Evolutionary conservation across 1,140 invertebrate genomes (phyloP), one percentile per base, ranked within the genome.

Genomic region (Magallana gigas): DNA sequence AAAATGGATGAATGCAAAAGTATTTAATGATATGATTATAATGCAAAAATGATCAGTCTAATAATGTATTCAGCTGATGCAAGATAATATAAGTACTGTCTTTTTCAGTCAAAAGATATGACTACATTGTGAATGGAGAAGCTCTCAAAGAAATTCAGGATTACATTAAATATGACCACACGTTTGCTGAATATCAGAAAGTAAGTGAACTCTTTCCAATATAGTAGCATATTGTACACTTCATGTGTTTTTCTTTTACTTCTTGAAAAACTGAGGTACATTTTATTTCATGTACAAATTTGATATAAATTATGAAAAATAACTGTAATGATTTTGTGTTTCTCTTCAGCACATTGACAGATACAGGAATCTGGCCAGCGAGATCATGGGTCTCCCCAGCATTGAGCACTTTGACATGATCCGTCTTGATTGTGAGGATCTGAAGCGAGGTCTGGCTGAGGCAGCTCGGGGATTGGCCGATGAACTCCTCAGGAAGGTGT

Each of bases 391-490:
- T 14, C 89, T 94, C 76, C 93, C 94, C 5, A 94, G 93, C 85
- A 94, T 94, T 68, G 92, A 95, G 87, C 93, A 94, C 84, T 95
- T 93, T 89, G 93, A 94, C 87, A 93, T 95, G 92, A 93, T 95
- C n/a, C 91, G 92, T 29, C 90, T 94, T 57, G 93, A 94, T 83
- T 94, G 94, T 90, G 94, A 94, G 85, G 94, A 95, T 86, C 88
- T 95, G 59, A 95, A 95, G 91, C 81, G 91, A 59, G 93, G 94
- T 8, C 87, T 95, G 64, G 92, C 93, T 16, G 91, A 94, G 82
- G 92, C 91, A 57, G 90, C 94, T 3, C 87, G 92, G 14, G 90
- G 89, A 58, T 88, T 94, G 80, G 93, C 93, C 23, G 91, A 94
- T 85, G 91, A 91, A 58, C 90, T 95, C 11, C 92, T 95, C 16